Evolutionary conservation across 2,797 vertebrate genomes (phyloP).

Genomic region (Rhinella marina): DNA sequence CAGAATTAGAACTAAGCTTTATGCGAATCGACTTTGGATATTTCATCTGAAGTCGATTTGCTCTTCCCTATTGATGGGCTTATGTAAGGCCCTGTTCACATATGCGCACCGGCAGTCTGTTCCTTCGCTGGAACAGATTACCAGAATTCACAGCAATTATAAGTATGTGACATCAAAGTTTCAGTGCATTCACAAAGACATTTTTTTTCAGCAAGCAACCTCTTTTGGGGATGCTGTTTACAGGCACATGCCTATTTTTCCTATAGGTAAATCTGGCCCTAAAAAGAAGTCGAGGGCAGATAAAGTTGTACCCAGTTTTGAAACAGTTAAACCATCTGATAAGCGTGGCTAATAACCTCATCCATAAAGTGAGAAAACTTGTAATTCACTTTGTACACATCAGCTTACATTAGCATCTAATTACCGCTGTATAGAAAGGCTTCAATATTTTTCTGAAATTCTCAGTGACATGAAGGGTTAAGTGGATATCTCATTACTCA

Average conservation of each 20-base stretch:
- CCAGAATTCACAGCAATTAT: no score
- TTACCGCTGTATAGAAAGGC: neutral
- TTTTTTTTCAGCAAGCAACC: no score
- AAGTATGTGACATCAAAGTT: no score
- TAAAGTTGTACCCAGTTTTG: neutral
- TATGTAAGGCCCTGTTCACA: no score
- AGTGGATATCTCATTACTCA: constrained; percentile 71
- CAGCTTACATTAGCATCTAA: neutral
- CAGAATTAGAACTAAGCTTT: no score
- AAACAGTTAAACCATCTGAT: neutral
- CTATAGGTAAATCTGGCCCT: neutral
- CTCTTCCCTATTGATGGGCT: no score
- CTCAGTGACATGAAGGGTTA: constrained; percentile 64
- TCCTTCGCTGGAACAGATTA: no score
- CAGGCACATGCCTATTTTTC: neutral
- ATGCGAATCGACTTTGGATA: no score
- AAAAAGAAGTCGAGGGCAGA: neutral
- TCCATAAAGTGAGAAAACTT: neutral
- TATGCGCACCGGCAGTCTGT: no score
- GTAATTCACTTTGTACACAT: neutral
- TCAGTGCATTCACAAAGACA: neutral
- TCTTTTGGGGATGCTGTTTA: neutral
- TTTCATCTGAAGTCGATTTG: no score
- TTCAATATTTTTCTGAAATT: neutral
- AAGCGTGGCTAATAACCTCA: neutral